Base-by-base conservation (phyloP, 2,113 vertebrate genomes). In the Gila orcuttii region DNA sequence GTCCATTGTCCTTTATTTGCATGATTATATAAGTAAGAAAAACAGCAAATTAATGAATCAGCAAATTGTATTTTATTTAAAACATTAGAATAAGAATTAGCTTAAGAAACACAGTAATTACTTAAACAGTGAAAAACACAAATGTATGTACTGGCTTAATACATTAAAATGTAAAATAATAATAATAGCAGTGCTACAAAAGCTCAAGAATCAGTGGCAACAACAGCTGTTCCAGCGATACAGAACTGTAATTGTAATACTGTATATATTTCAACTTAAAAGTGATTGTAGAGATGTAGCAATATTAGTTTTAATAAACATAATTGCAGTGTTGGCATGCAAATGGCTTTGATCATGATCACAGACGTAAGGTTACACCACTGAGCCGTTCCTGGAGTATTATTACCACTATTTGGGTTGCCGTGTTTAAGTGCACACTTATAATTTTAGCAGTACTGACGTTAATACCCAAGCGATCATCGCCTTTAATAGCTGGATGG, bases 1-100 rank as follows among this genome's bases (percentile, higher is more conserved):
- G 15, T 82, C 66, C 28, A 68, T 25, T 60, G 45, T 79, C n/a
- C 17, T 79, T 83, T 85, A 71, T 88, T 88, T 78, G 23, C 71
- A 80, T 7, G 21, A 15, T 80, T 69, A 77, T 36, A 52, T 12
- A 21, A 42, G 8, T 77, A 57, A 13, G 13, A 52, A 71, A 39
- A 71, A 23, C 33, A 23, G 33, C 19, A 71, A 23, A 71, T 36
- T 15, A 50, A 59, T 79, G 45, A 74, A 39, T n/a, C 33, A 60
- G 23, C 77, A 79, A 25, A 59, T 60, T 31, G 19, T 57, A 15
- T 59, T 83, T 87, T n/a, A 60, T 87, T 87, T 12, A 15, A 74
- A 73, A 69, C 62, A 59, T 75, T 73, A 81, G 25, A 79, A 19
- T 4, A 15, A 33, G 28, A 9, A 39, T 21, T 57, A 21, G 19